phyloP scores from a whole-genome alignment of 2,113 vertebrate genomes.

The Actenoides lindsayi region DNA sequence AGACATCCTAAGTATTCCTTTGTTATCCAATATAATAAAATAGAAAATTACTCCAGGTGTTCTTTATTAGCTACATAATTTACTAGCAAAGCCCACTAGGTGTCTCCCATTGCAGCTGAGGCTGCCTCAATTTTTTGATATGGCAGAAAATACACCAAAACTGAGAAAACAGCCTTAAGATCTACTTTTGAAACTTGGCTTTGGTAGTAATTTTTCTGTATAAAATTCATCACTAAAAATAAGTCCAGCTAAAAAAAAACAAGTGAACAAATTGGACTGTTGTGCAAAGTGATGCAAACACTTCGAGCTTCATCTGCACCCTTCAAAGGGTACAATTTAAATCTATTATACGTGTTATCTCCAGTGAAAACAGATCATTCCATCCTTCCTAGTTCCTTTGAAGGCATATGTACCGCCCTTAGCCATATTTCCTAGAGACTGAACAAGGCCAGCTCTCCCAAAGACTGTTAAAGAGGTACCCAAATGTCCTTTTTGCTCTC shows the following conservation, averaged over 20 bases:
- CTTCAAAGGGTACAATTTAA: background rate
- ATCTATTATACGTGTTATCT: background rate
- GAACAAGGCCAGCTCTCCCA: background rate
- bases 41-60: background rate
- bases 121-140: background rate
- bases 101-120: background rate
- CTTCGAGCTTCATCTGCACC: background rate
- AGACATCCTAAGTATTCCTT: background rate
- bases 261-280: background rate
- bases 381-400: background rate
- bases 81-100: slow-evolving; percentile 4
- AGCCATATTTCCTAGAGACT: background rate
- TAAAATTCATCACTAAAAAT: background rate
- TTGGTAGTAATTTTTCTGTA: background rate
- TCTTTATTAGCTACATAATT: background rate
- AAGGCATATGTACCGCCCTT: background rate
- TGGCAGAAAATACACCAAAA: background rate
- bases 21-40: background rate
- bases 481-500: background rate
- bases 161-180: background rate
- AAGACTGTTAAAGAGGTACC: background rate
- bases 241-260: background rate
- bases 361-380: background rate
- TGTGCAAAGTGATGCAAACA: background rate
- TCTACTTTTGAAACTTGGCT: background rate